phyloP scores from a whole-genome alignment of 2,888 invertebrate genomes.

The Cylloceria caligata region DNA sequence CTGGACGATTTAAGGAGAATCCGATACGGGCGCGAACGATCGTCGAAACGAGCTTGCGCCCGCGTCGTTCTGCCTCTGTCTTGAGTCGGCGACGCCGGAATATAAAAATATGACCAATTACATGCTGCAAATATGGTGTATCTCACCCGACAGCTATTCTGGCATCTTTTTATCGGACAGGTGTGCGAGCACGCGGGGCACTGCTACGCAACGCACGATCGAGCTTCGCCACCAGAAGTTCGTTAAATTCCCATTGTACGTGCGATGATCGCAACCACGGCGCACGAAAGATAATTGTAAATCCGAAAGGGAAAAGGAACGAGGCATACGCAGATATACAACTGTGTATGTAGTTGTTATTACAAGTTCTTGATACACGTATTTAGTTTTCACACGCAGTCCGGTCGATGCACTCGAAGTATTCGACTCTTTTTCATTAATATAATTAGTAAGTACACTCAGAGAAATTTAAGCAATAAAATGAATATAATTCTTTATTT shows the following conservation, averaged over 20 bases:
- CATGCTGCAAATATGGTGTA: slow-evolving; percentile 81
- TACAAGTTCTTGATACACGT: slow-evolving; percentile 26
- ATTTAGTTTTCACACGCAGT: slow-evolving; percentile 26
- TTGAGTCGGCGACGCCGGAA: slow-evolving; percentile 68
- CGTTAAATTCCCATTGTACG: slow-evolving; percentile 59
- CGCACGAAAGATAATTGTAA: slow-evolving; percentile 48
- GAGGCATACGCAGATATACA: slow-evolving; percentile 11
- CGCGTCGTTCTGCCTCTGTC: slow-evolving; percentile 45
- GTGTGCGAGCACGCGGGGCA: slow-evolving; percentile 55
- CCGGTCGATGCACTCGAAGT: slow-evolving; percentile 50
- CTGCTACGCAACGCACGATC: slow-evolving; percentile 43
- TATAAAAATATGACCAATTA: slow-evolving; percentile 82
- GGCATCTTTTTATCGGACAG: slow-evolving; percentile 70
- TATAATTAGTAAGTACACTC: slow-evolving; percentile 4
- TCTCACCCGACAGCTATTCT: slow-evolving; percentile 63
- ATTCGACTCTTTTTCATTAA: slow-evolving; percentile 4
- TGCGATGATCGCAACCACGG: slow-evolving; percentile 41
- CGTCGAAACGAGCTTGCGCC: slow-evolving; percentile 53
- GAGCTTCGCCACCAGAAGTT: slow-evolving; percentile 47
- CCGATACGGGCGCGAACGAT: slow-evolving; percentile 67
- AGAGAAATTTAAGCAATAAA: neutral
- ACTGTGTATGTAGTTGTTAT: slow-evolving; percentile 12
- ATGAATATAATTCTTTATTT: slow-evolving; percentile 3
- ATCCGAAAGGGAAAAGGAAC: slow-evolving; percentile 60
- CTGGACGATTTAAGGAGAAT: slow-evolving; percentile 67